Percentiles rank a stretch among this genome's conserved stretches.
phyloP scores from a whole-genome alignment of 2,113 vertebrate species.

The Haemorhous mexicanus region DNA sequence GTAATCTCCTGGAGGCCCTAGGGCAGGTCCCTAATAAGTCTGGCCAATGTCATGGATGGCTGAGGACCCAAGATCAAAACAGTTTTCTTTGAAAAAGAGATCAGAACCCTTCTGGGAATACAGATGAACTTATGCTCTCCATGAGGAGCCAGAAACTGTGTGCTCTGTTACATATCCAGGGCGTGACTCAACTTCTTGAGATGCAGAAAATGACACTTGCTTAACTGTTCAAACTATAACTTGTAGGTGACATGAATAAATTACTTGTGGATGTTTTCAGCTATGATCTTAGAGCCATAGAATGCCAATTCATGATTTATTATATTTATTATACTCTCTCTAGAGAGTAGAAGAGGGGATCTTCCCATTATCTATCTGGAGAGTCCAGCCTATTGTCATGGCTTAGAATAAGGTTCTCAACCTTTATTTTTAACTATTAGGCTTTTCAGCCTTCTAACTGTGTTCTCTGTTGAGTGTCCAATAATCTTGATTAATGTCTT shows the following conservation, averaged over 20 bases:
- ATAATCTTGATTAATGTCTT: conserved; percentile 75
- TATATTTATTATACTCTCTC: too few species aligned
- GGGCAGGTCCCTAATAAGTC: not conserved
- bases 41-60: not conserved
- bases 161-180: not conserved
- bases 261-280: not conserved
- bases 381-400: not conserved
- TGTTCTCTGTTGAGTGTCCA: conserved; percentile 62
- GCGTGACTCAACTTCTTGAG: not conserved
- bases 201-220: not conserved
- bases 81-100: not conserved
- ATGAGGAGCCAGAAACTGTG: not conserved
- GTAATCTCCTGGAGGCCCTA: not conserved
- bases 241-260: not conserved
- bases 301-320: not conserved
- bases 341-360: not conserved
- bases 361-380: not conserved
- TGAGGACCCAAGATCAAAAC: not conserved
- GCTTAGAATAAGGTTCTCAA: not conserved
- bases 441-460: conserved; percentile 28
- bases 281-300: not conserved
- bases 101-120: not conserved
- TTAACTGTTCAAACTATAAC: not conserved
- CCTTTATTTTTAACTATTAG: conserved; percentile 21
- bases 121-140: not conserved